Percentiles rank a stretch among this genome's conserved stretches.
Conservation (phyloP, 2,113 vertebrate genomes). For the Scomber colias region DNA sequence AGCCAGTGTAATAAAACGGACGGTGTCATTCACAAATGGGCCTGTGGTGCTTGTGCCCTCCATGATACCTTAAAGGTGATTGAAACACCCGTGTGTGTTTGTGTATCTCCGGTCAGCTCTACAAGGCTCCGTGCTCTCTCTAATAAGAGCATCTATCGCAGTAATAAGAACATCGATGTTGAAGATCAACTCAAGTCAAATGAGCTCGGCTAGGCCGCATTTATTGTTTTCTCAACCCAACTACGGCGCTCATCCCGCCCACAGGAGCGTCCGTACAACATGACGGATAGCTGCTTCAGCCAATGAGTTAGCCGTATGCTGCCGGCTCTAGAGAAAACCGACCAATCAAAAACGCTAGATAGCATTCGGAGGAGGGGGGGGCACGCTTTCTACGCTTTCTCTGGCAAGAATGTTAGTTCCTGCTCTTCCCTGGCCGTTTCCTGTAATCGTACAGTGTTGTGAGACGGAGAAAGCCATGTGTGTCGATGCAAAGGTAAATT, state of each 20-base stretch:
- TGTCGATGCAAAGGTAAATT: slow-evolving; percentile 89
- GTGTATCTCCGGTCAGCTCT: not conserved
- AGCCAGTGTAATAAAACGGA: slow-evolving; percentile 44
- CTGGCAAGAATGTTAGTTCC: slow-evolving; percentile 86
- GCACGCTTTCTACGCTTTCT: slow-evolving; percentile 71
- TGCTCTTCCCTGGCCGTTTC: slow-evolving; percentile 88
- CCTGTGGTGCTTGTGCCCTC: not conserved
- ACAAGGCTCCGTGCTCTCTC: not conserved
- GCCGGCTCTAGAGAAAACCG: slow-evolving; percentile 47
- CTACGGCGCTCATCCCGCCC: slow-evolving; percentile 76
- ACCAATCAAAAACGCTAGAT: slow-evolving; percentile 71
- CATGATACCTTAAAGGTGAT: not conserved
- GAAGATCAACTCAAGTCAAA: slow-evolving; percentile 69
- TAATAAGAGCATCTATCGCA: not conserved
- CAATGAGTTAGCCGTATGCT: slow-evolving; percentile 59
- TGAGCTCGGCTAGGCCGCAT: slow-evolving; percentile 83
- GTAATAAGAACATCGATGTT: slow-evolving; percentile 45
- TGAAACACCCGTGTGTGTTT: slow-evolving; percentile 8
- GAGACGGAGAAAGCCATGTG: slow-evolving; percentile 91
- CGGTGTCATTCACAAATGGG: slow-evolving; percentile 35
- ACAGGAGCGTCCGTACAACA: not conserved
- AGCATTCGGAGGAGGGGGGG: slow-evolving; percentile 53
- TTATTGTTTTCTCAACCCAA: slow-evolving; percentile 83
- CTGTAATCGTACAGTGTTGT: slow-evolving; percentile 90
- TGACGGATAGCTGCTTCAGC: slow-evolving; percentile 35